These are phyloP conservation scores for Oreortyx pictus DNA, from an alignment of 2,797 vertebrate genomes.

Conservation along the genomic window DNA sequence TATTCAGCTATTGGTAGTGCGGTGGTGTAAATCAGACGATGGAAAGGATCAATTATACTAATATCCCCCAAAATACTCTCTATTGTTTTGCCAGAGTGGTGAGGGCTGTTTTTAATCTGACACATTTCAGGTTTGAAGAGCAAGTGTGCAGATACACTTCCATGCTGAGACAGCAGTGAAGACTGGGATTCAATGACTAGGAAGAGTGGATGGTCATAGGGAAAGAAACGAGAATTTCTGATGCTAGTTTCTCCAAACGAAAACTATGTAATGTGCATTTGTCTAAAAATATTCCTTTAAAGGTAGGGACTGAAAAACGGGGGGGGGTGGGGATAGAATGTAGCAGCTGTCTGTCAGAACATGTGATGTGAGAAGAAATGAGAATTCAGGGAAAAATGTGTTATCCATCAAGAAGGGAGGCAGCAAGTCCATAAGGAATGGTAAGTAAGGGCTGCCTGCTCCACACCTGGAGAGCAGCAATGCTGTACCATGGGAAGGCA, in stretches of 20 bases:
- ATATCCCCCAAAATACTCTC: neutral
- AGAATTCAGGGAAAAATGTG: neutral
- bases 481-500: accelerated
- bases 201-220: neutral
- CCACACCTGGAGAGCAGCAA: neutral
- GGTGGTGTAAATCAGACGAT: neutral
- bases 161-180: neutral
- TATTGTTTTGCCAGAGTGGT: neutral
- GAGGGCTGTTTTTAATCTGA: neutral
- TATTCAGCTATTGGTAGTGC: neutral
- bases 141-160: neutral
- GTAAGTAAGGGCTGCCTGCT: neutral
- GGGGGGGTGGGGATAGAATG: neutral
- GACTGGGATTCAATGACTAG: neutral
- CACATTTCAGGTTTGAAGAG: neutral
- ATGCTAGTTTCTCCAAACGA: neutral
- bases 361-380: neutral
- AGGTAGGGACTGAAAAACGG: neutral
- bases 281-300: neutral
- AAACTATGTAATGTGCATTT: accelerated
- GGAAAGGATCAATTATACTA: neutral
- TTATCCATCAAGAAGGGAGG: neutral
- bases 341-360: neutral
- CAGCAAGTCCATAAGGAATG: neutral
- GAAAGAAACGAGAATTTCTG: neutral